Base-by-base conservation (phyloP, 2,888 invertebrate species). In the Notodonta dromedarius region DNA sequence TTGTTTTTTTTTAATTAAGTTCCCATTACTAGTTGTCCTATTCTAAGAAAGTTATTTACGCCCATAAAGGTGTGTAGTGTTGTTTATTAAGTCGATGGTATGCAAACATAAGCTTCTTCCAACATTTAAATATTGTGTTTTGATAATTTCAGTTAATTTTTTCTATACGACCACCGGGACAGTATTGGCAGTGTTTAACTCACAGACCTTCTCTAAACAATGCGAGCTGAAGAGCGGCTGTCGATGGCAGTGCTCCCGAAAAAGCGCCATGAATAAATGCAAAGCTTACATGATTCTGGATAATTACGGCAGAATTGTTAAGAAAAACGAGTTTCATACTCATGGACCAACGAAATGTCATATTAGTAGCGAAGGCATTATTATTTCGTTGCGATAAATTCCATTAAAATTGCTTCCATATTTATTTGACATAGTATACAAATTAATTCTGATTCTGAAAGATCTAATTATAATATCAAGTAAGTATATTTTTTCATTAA, bases 111-210 rank as follows among this genome's bases (percentile, higher is more conserved):
- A 24, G 24, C 24, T 24, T 24, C 24, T 24, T 24, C 24, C 24
- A 24, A 24, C 24, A 24, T 24, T 24, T 24, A 24, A 24, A 2
- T 24, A 24, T 24, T 24, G 24, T 24, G 24, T 24, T 24, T 24
- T 24, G 24, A 24, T 24, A 24, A 24, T 44, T 65, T 51, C 65
- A 65, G 65, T 61, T 5, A 56, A 5, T 42, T 65, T 59, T 32
- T 56, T 61, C 40, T 57, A 8, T 8, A 61, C 56, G 12, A 8
- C 35, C 5, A 11, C 39, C 5, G 65, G 65, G 4, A 58, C 58
- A 3, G 7, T 16, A 16, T 40, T 65, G 35, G 57, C 59, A 5
- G 14, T 58, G 55, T 51, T 35, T 6, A 56, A 62, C 51, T 6
- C 55, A 5, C 58, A 46, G 6, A 58, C 54, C 2, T 56, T 54